phyloP scores from a whole-genome alignment of 2,113 vertebrate species.

The Illadopsis cleaveri region DNA sequence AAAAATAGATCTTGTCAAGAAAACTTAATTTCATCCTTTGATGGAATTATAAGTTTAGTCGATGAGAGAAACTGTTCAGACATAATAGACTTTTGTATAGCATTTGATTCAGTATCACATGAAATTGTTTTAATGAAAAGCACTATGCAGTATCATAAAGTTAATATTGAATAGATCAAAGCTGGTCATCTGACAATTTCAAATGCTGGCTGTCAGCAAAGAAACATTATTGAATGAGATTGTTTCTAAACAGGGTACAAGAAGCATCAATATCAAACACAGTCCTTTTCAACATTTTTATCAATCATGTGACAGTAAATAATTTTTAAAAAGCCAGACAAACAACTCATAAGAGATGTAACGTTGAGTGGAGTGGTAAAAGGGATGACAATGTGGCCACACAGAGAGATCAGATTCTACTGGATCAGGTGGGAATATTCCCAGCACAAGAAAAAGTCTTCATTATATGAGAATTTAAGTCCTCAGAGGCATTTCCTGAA shows the following conservation, averaged over 20 bases:
- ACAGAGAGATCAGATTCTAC: not conserved
- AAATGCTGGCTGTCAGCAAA: not conserved
- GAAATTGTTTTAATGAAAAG: not conserved
- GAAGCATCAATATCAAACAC: not conserved
- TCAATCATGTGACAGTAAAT: not conserved
- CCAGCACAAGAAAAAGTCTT: not conserved
- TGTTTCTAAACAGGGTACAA: not conserved
- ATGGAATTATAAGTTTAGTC: not conserved
- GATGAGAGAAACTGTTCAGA: not conserved
- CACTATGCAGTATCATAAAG: not conserved
- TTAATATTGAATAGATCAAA: not conserved
- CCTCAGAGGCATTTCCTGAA: not conserved
- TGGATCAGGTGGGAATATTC: not conserved
- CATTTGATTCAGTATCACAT: not conserved
- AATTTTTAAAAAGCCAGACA: not conserved
- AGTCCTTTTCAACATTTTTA: not conserved
- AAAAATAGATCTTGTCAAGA: constrained; percentile 26
- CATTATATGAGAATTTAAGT: too few species aligned
- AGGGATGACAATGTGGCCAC: not conserved
- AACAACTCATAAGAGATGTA: not conserved
- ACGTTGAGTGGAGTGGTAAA: not conserved
- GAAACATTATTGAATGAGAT: not conserved
- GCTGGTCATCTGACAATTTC: not conserved
- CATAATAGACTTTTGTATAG: not conserved
- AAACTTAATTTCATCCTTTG: constrained; percentile 39